Base-by-base conservation (phyloP, 2,888 invertebrate species). In the Octonoba sinensis region DNA sequence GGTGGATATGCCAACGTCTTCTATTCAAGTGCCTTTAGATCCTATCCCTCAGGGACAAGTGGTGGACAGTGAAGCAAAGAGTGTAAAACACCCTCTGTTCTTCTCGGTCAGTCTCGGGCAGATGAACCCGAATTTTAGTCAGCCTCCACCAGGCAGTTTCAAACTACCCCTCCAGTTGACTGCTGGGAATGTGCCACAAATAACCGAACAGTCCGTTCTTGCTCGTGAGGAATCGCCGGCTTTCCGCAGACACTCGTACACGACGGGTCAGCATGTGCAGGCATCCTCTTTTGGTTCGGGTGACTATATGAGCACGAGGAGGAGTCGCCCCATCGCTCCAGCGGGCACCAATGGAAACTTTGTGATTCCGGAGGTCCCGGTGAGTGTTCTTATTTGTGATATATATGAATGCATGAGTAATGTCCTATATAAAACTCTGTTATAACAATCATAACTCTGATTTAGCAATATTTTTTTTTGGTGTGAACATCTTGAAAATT, bases 271-370 rank as follows among this genome's bases (percentile, higher is more conserved):
- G 27, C 75, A 70, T 22, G n/a, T 67, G 16, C 69, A 67, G 1
- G n/a, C 69, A 44, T 56, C 27, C 13, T 16, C 56, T 47, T 44
- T 46, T 24, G 56, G 59, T 59, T 64, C 79, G 22, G 75, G 70
- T n/a, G 83, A 83, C 62, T 72, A 92, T n/a, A 66, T 74, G 66
- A 67, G 76, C 24, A 59, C 71, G 56, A 65, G 84, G 47, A 75
- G 82, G 64, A 84, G 75, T 62, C 62, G 82, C 20, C 78, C 78
- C 1, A 82, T 78, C 16, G 76, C 79, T 44, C 76, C 77, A 13
- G 79, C 74, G 49, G 70, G 72, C 47, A 46, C 73, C 12, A 59
- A 36, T 20, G 57, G 27, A 36, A 82, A 69, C 16, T 84, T 84
- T 84, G 76, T 59, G 46, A 64, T 82, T 27, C 82, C 84, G 11